These are phyloP conservation scores for Neodiprion fabricii DNA, from an alignment of 1,140 invertebrate genomes.

Conservation along the genomic window DNA sequence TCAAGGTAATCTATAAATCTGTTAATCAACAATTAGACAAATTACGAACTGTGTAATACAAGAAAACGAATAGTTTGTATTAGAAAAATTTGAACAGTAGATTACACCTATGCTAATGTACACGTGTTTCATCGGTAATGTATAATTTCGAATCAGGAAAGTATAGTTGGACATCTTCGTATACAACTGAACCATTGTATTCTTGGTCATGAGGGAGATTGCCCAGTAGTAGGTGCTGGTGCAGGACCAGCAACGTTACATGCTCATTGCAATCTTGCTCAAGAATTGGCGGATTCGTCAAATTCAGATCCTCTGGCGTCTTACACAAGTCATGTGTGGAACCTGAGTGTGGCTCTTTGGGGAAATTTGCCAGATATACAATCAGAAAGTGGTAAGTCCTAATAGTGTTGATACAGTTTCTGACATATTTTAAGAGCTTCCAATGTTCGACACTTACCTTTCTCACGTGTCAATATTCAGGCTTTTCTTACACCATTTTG, in stretches of 20 bases:
- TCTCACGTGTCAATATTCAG: too few species aligned
- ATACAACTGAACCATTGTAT: slow-evolving; percentile 59
- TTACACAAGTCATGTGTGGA: slow-evolving; percentile 73
- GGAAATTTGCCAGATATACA: slow-evolving; percentile 67
- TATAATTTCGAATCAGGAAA: slow-evolving; percentile 40
- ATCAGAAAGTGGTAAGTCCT: slow-evolving; percentile 48
- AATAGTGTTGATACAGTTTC: not conserved
- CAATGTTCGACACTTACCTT: not conserved
- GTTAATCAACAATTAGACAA: not conserved
- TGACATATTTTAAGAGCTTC: slow-evolving; percentile 18
- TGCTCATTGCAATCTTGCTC: slow-evolving; percentile 59
- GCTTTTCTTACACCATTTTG: too few species aligned
- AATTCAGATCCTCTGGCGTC: slow-evolving; percentile 42
- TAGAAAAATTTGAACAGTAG: too few species aligned
- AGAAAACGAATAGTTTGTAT: too few species aligned
- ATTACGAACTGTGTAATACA: too few species aligned
- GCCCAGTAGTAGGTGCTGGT: slow-evolving; percentile 54
- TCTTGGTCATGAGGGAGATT: slow-evolving; percentile 57
- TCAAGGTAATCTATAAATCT: slow-evolving; percentile 37
- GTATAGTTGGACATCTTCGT: slow-evolving; percentile 61
- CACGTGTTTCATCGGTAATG: slow-evolving; percentile 19
- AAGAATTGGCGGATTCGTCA: slow-evolving; percentile 45
- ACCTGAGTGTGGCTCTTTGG: slow-evolving; percentile 84
- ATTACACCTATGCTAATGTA: not conserved
- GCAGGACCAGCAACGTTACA: slow-evolving; percentile 55